A percentile compares a stretch with the other conserved stretches of the same genome.
These are phyloP conservation scores for Andrena praecox DNA, from an alignment of 2,888 invertebrate species.

Conservation along the genomic window DNA sequence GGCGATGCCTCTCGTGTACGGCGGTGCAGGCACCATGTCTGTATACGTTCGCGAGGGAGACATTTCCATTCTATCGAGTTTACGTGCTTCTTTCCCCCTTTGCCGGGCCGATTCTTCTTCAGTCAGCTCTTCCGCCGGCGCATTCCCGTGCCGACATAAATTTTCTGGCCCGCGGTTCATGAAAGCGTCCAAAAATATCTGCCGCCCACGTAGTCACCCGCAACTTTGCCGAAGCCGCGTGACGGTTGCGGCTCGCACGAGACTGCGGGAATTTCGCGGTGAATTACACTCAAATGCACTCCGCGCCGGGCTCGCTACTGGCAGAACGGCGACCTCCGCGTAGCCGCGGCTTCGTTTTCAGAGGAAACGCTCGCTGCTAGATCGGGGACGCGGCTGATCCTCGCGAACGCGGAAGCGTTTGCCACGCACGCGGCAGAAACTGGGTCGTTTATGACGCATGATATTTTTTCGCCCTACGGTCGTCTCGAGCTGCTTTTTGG, in stretches of 20 bases:
- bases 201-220: slow-evolving; percentile 74
- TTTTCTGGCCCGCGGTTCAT: slow-evolving; percentile 77
- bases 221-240: slow-evolving; percentile 72
- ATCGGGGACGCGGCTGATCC: not conserved
- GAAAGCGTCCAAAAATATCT: slow-evolving; percentile 79
- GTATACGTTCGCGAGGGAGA: slow-evolving; percentile 26
- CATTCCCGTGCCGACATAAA: slow-evolving; percentile 76
- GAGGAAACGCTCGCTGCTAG: not conserved
- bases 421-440: not conserved
- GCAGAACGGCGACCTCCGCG: not conserved
- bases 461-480: not conserved
- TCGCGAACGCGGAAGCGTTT: not conserved
- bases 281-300: slow-evolving; percentile 53
- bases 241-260: slow-evolving; percentile 55
- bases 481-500: not conserved
- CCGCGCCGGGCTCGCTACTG: not conserved
- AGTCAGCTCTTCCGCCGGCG: slow-evolving; percentile 55
- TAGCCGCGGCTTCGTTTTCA: not conserved
- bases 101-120: slow-evolving; percentile 31
- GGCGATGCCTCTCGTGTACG: slow-evolving; percentile 35
- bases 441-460: not conserved
- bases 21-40: not conserved
- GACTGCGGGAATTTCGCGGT: slow-evolving; percentile 47
- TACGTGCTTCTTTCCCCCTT: slow-evolving; percentile 45
- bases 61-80: slow-evolving; percentile 47